Evolutionary conservation across 2,888 invertebrate genomes (phyloP).

Genomic region (Copidosoma aretas): DNA sequence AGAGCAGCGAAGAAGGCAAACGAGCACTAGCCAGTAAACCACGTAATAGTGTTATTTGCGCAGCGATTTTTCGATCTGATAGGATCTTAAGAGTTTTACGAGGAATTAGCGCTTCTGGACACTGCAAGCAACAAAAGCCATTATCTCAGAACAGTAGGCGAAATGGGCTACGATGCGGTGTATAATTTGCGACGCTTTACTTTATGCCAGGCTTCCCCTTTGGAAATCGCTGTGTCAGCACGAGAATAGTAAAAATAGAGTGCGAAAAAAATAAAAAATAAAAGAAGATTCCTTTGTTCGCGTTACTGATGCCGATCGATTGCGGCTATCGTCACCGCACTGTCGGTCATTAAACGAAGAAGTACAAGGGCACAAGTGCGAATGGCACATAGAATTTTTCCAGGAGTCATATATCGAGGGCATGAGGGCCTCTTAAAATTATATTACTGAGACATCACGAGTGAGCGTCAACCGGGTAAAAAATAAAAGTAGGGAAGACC

Average conservation of each 20-base stretch:
- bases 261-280: not conserved
- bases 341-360: conserved; percentile 59
- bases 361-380: conserved; percentile 51
- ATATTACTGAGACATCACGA: conserved; percentile 55
- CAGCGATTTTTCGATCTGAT: no score
- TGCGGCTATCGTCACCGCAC: conserved; percentile 41
- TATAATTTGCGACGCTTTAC: no score
- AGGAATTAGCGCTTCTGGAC: no score
- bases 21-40: not conserved
- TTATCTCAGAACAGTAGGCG: no score
- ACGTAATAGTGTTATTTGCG: not conserved
- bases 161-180: no score
- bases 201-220: no score
- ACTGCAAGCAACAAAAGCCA: no score
- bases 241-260: conserved; percentile 37
- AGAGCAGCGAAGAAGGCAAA: not conserved
- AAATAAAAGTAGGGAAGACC: conserved; percentile 25
- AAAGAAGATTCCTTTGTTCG: conserved; percentile 7
- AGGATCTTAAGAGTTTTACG: no score
- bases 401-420: conserved; percentile 45
- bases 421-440: conserved; percentile 47
- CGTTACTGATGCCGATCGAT: not conserved
- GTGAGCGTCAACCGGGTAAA: conserved; percentile 37
- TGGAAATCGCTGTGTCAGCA: conserved; percentile 53
- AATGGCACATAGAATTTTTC: conserved; percentile 48